Base-by-base conservation (phyloP, 2,888 invertebrate species). In the Eurois occulta region DNA sequence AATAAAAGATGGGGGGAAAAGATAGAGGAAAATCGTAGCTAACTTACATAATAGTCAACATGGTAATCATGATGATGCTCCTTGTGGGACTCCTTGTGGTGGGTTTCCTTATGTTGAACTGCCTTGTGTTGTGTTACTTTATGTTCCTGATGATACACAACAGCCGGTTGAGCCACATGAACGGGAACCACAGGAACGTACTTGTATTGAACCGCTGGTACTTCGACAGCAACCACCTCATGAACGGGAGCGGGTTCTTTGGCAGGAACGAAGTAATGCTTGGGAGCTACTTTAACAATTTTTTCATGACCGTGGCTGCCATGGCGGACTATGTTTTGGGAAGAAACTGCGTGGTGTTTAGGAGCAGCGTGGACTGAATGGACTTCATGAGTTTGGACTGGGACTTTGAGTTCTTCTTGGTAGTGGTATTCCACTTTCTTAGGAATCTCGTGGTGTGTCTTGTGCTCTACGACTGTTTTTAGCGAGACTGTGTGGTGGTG, bases 21-120 rank as follows among this genome's bases (percentile, higher is more conserved):
- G 4, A 71, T 2, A 32, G 11, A 24, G 16, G 7, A 52, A 43
- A 38, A 28, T n/a, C 11, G 38, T 5, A 13, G 71, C 18, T 41
- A 16, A 90, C 94, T 91, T 87, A 94, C 94, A 78, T 94, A 93
- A 76, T 94, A 94, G 77, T 94, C 93, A 28, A 91, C 91, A 77
- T 93, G 87, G 48, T 91, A 87, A 46, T 89, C 91, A 68, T 92
- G 87, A 67, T 91, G 67, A 55, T 77, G 67, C 3, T 77, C 58
- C 2, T 78, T 78, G 4, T 69, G 89, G 43, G 88, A 86, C 60
- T 88, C 88, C 58, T 87, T 81, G 7, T 89, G 81, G 1, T 91
- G 78, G 48, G 87, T 75, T 73, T 83, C 85, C 46, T 88, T 81
- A n/a, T 86, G 77, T 28, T 86, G 80, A 11, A 86, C 28, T 38